A percentile compares a stretch with the other conserved stretches of the same genome.
Conservation (phyloP, 2,888 invertebrate species). For the Disparrhopalites patrizii region DNA sequence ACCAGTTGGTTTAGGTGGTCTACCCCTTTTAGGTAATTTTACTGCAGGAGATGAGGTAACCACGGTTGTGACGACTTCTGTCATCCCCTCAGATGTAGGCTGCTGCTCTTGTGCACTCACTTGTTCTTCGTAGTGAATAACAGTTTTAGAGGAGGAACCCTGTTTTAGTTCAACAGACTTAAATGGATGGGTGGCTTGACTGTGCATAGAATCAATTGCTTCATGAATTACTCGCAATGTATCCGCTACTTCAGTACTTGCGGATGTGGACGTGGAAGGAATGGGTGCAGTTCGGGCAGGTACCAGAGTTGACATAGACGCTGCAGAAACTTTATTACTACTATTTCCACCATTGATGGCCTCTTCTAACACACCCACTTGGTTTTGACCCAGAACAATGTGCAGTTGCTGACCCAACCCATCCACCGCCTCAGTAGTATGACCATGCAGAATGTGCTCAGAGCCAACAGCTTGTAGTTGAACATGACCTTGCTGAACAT, state of each 20-base stretch:
- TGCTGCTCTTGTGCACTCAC: too few relatives aligned
- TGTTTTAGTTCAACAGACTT: too few relatives aligned
- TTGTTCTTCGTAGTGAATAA: too few relatives aligned
- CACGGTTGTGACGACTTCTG: too few relatives aligned
- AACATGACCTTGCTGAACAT: conserved; percentile 16
- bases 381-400: conserved; percentile 8
- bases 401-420: conserved; percentile 9
- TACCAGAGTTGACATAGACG: not conserved
- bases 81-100: too few relatives aligned
- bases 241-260: not conserved
- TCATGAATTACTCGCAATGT: conserved; percentile 3
- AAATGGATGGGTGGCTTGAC: too few relatives aligned
- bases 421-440: not conserved
- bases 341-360: not conserved
- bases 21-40: too few relatives aligned
- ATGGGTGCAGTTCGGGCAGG: not conserved
- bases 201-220: not conserved
- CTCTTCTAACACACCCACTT: not conserved
- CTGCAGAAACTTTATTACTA: too few relatives aligned
- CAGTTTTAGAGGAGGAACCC: too few relatives aligned
- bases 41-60: too few relatives aligned
- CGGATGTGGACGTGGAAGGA: too few relatives aligned
- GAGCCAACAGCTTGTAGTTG: conserved; percentile 9
- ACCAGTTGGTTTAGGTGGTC: too few relatives aligned
- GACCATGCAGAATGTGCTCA: not conserved